These are phyloP conservation scores for Marisa cornuarietis DNA, from an alignment of 1,140 invertebrate species.

Conservation along the genomic window DNA sequence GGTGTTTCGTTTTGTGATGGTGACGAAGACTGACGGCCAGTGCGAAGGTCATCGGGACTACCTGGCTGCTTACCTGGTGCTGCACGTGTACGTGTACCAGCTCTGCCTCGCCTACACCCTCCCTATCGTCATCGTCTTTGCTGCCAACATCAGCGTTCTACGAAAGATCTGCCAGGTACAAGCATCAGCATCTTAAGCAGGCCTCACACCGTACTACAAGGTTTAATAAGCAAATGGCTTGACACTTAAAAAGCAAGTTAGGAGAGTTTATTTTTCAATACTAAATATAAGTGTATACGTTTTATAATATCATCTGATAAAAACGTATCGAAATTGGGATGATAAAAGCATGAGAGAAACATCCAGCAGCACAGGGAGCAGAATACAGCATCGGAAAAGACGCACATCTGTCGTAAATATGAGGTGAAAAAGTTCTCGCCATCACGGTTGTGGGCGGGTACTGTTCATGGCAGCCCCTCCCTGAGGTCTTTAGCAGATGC, in stretches of 20 bases:
- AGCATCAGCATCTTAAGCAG: background rate
- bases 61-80: conserved; percentile 37
- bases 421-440: no score
- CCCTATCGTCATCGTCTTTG: conserved; percentile 45
- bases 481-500: no score
- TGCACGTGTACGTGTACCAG: conserved; percentile 57
- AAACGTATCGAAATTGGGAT: background rate
- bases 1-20: conserved; percentile 46
- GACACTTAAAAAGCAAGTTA: no score
- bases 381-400: no score
- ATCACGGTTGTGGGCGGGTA: no score
- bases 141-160: conserved; percentile 53
- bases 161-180: conserved; percentile 44
- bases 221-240: background rate
- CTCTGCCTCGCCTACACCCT: conserved; percentile 47
- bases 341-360: background rate
- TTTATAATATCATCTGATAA: no score
- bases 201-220: background rate
- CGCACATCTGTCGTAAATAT: no score
- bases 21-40: conserved; percentile 31
- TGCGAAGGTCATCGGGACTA: conserved; percentile 35
- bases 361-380: background rate
- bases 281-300: no score
- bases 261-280: no score
- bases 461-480: no score